Percentiles rank a stretch among this genome's conserved stretches.
Conservation (phyloP, 2,797 vertebrate species). For the Buphagus erythrorhynchus region DNA sequence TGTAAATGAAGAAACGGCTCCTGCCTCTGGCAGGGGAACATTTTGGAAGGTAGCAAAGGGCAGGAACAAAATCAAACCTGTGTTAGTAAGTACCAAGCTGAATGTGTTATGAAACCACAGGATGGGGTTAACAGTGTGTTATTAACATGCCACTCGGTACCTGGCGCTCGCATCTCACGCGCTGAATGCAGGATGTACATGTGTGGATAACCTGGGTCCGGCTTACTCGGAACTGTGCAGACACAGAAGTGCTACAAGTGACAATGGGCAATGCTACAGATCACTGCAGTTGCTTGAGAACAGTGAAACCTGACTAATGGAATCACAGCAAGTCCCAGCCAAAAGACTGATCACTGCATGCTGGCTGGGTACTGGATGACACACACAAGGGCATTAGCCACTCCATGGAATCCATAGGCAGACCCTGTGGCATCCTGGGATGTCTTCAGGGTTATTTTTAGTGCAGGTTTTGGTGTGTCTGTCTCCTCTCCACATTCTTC, state of each 20-base stretch:
- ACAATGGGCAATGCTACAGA: background rate
- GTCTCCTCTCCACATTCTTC: background rate
- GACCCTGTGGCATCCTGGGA: background rate
- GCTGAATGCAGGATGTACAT: slow-evolving; percentile 27
- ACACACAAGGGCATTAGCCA: background rate
- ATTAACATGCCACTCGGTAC: background rate
- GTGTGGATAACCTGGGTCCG: slow-evolving; percentile 27
- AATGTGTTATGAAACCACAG: background rate
- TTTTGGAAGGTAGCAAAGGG: background rate
- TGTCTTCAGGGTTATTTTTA: background rate
- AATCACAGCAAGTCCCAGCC: background rate
- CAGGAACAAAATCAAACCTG: background rate
- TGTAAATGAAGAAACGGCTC: slow-evolving; percentile 4
- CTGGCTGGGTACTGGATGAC: background rate
- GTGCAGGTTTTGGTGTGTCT: background rate
- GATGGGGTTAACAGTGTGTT: background rate
- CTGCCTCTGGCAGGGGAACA: background rate
- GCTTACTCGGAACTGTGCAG: slow-evolving; percentile 40
- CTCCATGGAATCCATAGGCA: background rate
- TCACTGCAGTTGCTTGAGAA: background rate
- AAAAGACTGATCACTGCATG: background rate
- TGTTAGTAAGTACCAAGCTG: slow-evolving; percentile 41
- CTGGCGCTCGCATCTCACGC: slow-evolving; percentile 42
- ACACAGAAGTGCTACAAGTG: slow-evolving; percentile 49
- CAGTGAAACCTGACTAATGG: background rate